Percentiles rank a stretch among this genome's conserved stretches.
Conservation (phyloP, 2,113 vertebrate genomes). For the Xenotilapia caudafasciata region DNA sequence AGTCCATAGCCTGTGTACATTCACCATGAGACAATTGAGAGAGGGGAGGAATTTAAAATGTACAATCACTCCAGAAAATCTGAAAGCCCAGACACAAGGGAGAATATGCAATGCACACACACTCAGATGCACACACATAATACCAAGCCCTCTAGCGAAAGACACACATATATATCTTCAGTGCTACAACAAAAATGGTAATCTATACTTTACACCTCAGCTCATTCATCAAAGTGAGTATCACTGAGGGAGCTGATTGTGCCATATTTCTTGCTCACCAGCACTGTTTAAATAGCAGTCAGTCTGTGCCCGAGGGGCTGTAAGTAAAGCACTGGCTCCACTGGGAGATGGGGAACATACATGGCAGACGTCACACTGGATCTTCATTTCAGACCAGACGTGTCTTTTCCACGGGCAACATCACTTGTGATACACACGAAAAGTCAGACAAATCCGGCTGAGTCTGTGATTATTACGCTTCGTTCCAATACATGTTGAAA, state of each 20-base stretch:
- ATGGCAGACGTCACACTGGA: constrained; percentile 24
- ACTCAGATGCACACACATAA: background rate
- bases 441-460: background rate
- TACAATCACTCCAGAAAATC: background rate
- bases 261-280: constrained; percentile 4
- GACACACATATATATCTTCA: constrained; percentile 9
- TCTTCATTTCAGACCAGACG: background rate
- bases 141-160: background rate
- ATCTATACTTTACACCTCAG: constrained; percentile 41
- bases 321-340: constrained; percentile 22
- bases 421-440: constrained; percentile 8
- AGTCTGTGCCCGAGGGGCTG: constrained; percentile 10
- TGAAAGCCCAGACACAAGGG: background rate
- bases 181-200: constrained; percentile 23
- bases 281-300: constrained; percentile 30
- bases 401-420: constrained; percentile 15
- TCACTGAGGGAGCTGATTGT: constrained; percentile 35
- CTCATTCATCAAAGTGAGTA: constrained; percentile 54
- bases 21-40: background rate
- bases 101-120: background rate
- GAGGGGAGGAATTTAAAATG: background rate
- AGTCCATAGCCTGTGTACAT: background rate
- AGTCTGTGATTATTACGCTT: background rate
- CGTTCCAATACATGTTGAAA: background rate
- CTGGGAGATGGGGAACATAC: constrained; percentile 33